Percentiles rank a stretch among this genome's conserved stretches.
Evolutionary conservation across 2,888 invertebrate genomes (phyloP).

Genomic region (Diadegma fenestrale): DNA sequence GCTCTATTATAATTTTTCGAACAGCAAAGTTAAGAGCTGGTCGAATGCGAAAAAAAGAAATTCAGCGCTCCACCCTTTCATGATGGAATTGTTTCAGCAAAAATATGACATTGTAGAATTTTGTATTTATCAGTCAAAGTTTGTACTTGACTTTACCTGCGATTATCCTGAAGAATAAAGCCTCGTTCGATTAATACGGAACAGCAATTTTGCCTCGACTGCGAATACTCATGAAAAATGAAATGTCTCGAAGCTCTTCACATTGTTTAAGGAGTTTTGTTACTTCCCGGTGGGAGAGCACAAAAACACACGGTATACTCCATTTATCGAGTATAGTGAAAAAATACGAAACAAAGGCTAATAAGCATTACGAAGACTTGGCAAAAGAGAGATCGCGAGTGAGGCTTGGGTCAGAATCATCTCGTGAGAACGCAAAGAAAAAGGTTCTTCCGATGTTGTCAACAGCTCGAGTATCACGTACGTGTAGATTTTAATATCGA

Average conservation of each 20-base stretch:
- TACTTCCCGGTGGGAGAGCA: background rate
- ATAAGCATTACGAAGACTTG: constrained; percentile 47
- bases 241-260: constrained; percentile 5
- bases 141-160: no score
- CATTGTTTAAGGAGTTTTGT: constrained; percentile 4
- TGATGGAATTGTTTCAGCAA: no score
- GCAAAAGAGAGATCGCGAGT: background rate
- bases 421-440: constrained; percentile 33
- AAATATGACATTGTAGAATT: no score
- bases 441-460: constrained; percentile 8
- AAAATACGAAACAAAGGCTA: constrained; percentile 45
- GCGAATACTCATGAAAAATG: background rate
- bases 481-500: constrained; percentile 26
- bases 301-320: constrained; percentile 10
- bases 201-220: background rate
- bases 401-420: background rate
- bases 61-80: no score
- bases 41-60: no score
- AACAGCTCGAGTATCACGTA: constrained; percentile 13
- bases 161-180: no score
- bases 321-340: constrained; percentile 11
- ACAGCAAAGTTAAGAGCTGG: no score
- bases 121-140: no score
- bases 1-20: no score
- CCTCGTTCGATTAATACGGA: no score